phyloP scores from a whole-genome alignment of 2,113 vertebrate genomes.

The Sceloporus tristichus region DNA sequence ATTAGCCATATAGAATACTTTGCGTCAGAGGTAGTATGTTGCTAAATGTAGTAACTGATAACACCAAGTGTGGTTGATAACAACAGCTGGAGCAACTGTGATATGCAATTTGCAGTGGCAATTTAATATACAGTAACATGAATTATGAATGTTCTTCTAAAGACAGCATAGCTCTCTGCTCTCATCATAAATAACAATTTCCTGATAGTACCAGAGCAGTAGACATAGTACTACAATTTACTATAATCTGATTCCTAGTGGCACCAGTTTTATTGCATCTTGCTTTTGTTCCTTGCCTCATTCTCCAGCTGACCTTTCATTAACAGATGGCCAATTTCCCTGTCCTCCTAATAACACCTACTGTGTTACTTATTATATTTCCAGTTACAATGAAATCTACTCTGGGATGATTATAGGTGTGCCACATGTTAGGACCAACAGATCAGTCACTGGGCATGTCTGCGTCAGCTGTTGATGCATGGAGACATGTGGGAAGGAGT shows the following conservation, averaged over 20 bases:
- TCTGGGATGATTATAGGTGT: not conserved
- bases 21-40: not conserved
- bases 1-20: not conserved
- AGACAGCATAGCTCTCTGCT: not conserved
- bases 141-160: not conserved
- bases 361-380: not conserved
- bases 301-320: accelerated
- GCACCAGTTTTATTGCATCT: not conserved
- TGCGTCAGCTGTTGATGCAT: not conserved
- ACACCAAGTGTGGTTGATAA: not conserved
- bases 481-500: not conserved
- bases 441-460: not conserved
- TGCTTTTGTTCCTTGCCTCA: not conserved
- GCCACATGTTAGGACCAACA: not conserved
- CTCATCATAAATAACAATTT: not conserved
- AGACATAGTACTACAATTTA: not conserved
- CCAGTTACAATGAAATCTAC: accelerated
- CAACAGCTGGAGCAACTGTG: not conserved
- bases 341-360: not conserved
- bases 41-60: not conserved
- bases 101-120: not conserved
- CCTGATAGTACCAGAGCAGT: too few species aligned
- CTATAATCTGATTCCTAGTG: not conserved
- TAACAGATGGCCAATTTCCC: not conserved
- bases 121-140: not conserved